Percentiles rank a stretch among this genome's conserved stretches.
phyloP scores from a whole-genome alignment of 2,888 invertebrate species.

The Zaprionus obscuricornis region DNA sequence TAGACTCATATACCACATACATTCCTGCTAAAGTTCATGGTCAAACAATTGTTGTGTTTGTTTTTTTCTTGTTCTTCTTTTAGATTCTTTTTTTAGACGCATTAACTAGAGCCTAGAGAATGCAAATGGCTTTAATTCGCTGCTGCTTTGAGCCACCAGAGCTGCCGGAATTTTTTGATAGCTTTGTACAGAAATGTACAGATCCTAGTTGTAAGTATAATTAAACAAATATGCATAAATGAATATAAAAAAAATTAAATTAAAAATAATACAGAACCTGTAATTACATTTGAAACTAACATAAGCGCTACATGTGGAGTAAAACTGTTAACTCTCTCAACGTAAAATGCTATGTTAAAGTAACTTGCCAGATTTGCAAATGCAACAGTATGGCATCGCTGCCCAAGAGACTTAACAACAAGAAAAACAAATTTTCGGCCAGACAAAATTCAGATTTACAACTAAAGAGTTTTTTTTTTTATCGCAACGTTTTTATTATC shows the following conservation, averaged over 20 bases:
- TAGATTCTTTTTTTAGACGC: conserved; percentile 1
- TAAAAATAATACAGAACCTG: too few relatives aligned
- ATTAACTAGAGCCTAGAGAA: not conserved
- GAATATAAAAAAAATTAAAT: not conserved
- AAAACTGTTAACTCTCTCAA: conserved; percentile 22
- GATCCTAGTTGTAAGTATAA: conserved; percentile 92
- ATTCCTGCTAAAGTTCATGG: conserved; percentile 53
- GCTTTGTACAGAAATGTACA: conserved; percentile 91
- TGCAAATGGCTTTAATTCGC: conserved; percentile 84
- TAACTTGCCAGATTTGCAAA: conserved; percentile 19
- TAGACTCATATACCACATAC: not conserved
- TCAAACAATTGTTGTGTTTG: conserved; percentile 21
- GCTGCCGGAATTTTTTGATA: conserved; percentile 89
- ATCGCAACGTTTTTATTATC: conserved; percentile 62
- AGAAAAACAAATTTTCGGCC: conserved; percentile 33
- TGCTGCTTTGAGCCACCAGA: conserved; percentile 92
- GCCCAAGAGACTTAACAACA: not conserved
- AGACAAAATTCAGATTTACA: conserved; percentile 23
- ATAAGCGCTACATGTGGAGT: not conserved
- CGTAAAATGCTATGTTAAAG: conserved; percentile 1
- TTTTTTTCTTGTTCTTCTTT: not conserved
- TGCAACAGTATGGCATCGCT: conserved; percentile 23
- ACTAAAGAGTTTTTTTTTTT: too few relatives aligned
- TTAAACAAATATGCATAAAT: too few relatives aligned
- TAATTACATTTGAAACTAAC: too few relatives aligned